Percentiles rank a stretch among this genome's conserved stretches.
Evolutionary conservation across 2,113 vertebrate species (phyloP).

Genomic region (Amphilophus citrinellus): DNA sequence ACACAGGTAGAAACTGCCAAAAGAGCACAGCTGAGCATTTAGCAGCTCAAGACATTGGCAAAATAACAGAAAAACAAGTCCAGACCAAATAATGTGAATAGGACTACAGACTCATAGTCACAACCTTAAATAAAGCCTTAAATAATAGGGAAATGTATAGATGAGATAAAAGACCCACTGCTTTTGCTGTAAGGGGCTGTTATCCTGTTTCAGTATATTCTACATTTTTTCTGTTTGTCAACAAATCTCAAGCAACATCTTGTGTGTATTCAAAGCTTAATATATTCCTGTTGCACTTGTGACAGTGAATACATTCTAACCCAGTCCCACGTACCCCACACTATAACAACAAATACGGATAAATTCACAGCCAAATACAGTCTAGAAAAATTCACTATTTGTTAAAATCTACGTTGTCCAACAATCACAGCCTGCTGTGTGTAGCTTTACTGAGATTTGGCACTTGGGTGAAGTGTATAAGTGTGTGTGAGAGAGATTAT

Average conservation of each 20-base stretch:
- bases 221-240: background rate
- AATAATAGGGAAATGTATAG: no score
- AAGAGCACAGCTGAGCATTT: no score
- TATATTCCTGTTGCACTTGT: background rate
- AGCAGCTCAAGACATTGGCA: no score
- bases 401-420: background rate
- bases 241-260: background rate
- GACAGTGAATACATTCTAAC: background rate
- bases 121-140: no score
- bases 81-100: no score
- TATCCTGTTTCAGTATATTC: no score
- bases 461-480: background rate
- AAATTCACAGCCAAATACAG: background rate
- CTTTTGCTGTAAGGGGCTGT: no score
- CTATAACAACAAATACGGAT: background rate
- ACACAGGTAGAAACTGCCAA: no score
- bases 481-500: conserved; percentile 15
- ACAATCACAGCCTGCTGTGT: background rate
- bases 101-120: no score
- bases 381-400: background rate
- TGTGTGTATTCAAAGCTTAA: background rate
- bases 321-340: background rate
- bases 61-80: no score
- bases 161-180: no score
- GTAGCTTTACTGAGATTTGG: background rate